Percentiles rank a stretch among this genome's conserved stretches.
These are phyloP conservation scores for Exocentrus adspersus DNA, from an alignment of 2,888 invertebrate genomes.

Conservation along the genomic window DNA sequence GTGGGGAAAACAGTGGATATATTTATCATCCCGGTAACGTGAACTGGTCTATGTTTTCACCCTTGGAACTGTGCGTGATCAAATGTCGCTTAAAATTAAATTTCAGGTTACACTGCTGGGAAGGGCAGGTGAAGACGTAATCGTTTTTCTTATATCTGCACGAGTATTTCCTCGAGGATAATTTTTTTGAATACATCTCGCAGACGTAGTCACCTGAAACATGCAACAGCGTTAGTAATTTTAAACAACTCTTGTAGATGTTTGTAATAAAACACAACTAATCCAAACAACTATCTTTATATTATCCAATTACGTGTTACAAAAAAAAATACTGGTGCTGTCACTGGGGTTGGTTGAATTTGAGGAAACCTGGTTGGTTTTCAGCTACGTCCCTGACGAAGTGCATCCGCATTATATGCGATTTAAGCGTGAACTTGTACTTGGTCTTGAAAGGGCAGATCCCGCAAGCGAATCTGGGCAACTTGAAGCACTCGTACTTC, in stretches of 20 bases:
- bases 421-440: conserved; percentile 39
- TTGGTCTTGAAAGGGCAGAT: conserved; percentile 38
- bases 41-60: not conserved
- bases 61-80: not conserved
- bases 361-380: not conserved
- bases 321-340: too few relatives aligned
- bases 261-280: too few relatives aligned
- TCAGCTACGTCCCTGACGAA: not conserved
- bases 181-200: conserved; percentile 12
- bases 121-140: not conserved
- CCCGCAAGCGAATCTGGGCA: conserved; percentile 37
- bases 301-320: too few relatives aligned
- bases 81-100: conserved; percentile 14
- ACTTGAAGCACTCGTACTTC: conserved; percentile 42
- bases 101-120: not conserved
- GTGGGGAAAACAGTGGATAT: too few relatives aligned
- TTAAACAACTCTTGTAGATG: not conserved
- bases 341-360: not conserved
- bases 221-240: not conserved
- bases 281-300: too few relatives aligned
- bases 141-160: not conserved
- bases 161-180: conserved; percentile 8
- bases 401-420: conserved; percentile 27
- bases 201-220: conserved; percentile 8
- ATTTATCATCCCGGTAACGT: not conserved